Conservation (phyloP, 2,113 vertebrate species). For the Labeo catla region DNA sequence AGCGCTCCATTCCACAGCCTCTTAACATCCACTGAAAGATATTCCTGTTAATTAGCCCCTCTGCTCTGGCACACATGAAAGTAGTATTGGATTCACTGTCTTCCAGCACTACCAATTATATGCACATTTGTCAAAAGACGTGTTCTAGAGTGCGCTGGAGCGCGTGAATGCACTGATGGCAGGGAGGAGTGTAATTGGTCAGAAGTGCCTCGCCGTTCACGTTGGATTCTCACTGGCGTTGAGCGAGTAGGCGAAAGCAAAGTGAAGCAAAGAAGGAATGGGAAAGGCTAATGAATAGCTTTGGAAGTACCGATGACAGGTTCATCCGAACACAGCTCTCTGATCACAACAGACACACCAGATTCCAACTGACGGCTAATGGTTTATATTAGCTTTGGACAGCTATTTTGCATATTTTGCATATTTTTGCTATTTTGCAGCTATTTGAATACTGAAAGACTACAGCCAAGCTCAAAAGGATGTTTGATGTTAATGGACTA, state of each 20-base stretch:
- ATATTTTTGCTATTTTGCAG: too few species aligned
- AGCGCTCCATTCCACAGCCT: slow-evolving; percentile 7
- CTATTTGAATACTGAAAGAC: slow-evolving; percentile 6
- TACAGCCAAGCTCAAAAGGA: not conserved
- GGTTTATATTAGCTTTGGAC: slow-evolving; percentile 18
- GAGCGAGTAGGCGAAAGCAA: slow-evolving; percentile 37
- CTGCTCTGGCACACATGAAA: slow-evolving; percentile 23
- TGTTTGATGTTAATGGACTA: not conserved
- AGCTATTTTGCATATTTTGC: too few species aligned
- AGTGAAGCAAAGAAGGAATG: slow-evolving; percentile 4
- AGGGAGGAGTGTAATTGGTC: slow-evolving; percentile 51
- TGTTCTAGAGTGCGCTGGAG: slow-evolving; percentile 56
- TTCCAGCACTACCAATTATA: slow-evolving; percentile 63
- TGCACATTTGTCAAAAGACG: slow-evolving; percentile 43
- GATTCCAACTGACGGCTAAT: slow-evolving; percentile 36
- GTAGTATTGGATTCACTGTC: slow-evolving; percentile 53
- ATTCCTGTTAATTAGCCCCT: slow-evolving; percentile 68
- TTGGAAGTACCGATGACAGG: slow-evolving; percentile 36
- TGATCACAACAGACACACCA: slow-evolving; percentile 50
- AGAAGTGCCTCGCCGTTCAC: slow-evolving; percentile 38
- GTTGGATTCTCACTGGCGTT: slow-evolving; percentile 32
- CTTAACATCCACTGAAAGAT: slow-evolving; percentile 52
- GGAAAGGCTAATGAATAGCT: slow-evolving; percentile 51
- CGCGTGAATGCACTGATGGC: slow-evolving; percentile 61
- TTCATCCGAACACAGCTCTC: slow-evolving; percentile 29